Evolutionary conservation across 2,113 vertebrate genomes (phyloP).

Genomic region (Parotia lawesii): DNA sequence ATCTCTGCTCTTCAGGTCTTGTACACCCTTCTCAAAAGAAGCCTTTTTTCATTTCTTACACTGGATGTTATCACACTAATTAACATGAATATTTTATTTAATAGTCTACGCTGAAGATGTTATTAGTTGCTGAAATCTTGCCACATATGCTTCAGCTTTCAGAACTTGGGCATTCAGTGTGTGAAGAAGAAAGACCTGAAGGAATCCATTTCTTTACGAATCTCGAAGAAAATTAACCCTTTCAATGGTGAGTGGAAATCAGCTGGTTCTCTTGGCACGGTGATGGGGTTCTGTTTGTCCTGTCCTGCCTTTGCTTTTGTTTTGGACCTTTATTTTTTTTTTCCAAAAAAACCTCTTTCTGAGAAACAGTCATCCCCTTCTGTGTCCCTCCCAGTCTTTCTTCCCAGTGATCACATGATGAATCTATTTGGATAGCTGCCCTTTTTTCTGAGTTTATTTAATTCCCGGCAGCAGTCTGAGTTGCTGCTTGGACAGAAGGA

Average conservation of each 20-base stretch:
- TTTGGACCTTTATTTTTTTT: not conserved
- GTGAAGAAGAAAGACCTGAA: constrained; percentile 94
- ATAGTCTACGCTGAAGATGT: not conserved
- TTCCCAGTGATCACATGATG: not conserved
- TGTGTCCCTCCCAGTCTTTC: not conserved
- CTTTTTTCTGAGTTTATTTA: not conserved
- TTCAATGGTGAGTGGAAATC: constrained; percentile 84
- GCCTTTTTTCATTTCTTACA: not conserved
- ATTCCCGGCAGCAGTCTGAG: not conserved
- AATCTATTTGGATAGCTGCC: not conserved
- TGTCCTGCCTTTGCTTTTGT: not conserved
- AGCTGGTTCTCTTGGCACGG: not conserved
- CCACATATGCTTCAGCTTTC: constrained; percentile 79
- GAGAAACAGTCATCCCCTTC: not conserved
- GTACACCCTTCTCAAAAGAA: not conserved
- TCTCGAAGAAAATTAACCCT: constrained; percentile 89
- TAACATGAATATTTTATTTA: not conserved
- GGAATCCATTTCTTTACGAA: constrained; percentile 88
- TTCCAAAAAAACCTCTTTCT: not conserved
- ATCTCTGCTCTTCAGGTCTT: not conserved
- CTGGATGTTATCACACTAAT: not conserved
- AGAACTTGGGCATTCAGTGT: constrained; percentile 98
- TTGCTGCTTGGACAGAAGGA: not conserved
- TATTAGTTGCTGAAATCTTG: constrained; percentile 11
- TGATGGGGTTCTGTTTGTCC: not conserved